These are phyloP conservation scores for Hetaerina titia DNA, from an alignment of 2,888 invertebrate species.

Conservation along the genomic window DNA sequence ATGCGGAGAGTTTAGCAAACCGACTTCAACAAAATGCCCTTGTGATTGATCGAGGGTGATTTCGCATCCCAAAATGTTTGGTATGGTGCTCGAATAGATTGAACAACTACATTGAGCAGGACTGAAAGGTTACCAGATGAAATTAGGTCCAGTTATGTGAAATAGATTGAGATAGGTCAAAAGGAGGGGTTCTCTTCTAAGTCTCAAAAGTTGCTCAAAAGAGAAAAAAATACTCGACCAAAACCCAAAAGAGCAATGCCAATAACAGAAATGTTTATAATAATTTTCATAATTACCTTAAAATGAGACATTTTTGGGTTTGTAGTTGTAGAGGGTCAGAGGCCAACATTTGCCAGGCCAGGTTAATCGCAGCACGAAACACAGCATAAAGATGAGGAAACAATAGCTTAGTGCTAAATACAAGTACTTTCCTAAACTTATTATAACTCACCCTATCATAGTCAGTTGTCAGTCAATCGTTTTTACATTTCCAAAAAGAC, in stretches of 20 bases:
- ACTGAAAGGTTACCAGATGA: background rate
- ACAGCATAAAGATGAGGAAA: background rate
- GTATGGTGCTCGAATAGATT: background rate
- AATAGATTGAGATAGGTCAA: background rate
- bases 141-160: background rate
- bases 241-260: background rate
- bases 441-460: no score
- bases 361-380: background rate
- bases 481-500: no score
- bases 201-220: background rate
- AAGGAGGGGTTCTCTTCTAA: background rate
- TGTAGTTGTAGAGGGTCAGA: constrained; percentile 1
- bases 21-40: no score
- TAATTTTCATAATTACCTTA: background rate
- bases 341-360: background rate
- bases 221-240: background rate
- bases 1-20: no score
- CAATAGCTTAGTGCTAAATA: no score
- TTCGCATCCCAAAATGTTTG: no score
- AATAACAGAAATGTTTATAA: background rate
- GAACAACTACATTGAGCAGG: background rate
- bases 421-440: no score
- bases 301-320: background rate
- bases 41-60: no score
- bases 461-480: no score